Evolutionary conservation across 2,113 vertebrate genomes (phyloP).

Genomic region (Talpa occidentalis): DNA sequence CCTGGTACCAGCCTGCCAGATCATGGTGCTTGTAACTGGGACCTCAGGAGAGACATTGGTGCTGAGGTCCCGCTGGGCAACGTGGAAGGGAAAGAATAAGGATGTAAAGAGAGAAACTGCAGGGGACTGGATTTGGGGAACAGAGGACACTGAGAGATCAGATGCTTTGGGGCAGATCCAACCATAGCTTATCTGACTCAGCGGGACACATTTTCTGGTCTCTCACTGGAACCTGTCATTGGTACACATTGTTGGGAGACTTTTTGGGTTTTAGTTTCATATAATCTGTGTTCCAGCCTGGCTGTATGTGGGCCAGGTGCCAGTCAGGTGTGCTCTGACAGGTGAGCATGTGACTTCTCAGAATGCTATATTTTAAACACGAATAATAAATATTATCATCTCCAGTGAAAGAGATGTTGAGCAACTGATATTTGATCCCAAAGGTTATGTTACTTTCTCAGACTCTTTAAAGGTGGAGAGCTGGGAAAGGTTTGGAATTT

Average conservation of each 20-base stretch:
- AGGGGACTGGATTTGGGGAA: background rate
- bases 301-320: background rate
- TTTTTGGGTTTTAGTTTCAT: background rate
- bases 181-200: background rate
- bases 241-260: background rate
- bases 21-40: background rate
- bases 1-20: background rate
- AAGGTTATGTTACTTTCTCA: conserved; percentile 53
- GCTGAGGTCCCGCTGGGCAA: background rate
- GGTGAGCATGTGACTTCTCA: background rate
- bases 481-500: conserved; percentile 57
- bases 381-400: background rate
- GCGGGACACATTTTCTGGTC: background rate
- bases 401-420: conserved; percentile 39
- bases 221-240: background rate
- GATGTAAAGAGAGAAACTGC: background rate
- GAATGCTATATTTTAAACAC: background rate
- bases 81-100: background rate
- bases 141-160: background rate
- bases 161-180: background rate
- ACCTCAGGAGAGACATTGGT: background rate
- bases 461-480: conserved; percentile 48
- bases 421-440: conserved; percentile 57
- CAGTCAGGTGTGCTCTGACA: background rate
- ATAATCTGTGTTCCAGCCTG: background rate